Base-by-base conservation (phyloP, 2,113 vertebrate species). In the Marcusenius ussheri region DNA sequence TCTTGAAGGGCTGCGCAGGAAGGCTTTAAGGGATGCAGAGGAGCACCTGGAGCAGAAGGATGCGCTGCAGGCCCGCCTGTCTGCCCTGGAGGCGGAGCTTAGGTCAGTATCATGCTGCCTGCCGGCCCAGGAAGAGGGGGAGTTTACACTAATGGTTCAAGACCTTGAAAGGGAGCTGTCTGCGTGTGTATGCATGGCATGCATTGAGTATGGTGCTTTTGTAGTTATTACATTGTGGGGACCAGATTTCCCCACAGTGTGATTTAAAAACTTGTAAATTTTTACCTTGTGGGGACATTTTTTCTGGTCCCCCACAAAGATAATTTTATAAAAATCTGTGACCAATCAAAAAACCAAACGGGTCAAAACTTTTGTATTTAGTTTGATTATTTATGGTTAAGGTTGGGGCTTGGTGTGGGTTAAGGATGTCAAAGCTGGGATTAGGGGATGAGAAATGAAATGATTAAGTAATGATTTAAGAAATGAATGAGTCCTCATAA, bases 41-140 rank as follows among this genome's bases (percentile, higher is more conserved):
- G 98, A 99, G 91, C 97, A 98, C 92, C 97, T 97, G 17, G 98
- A 99, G 92, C 93, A 96, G 35, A 97, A 97, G 1, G 98, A 98
- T 77, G 96, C 96, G 15, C 96, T 98, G 83, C 97, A 97, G 90
- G 94, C 95, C 89, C 97, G 97, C 88, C 90, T 98, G 91, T 95
- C 95, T 17, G 24, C 96, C 0, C 91, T 98, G 93, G 98, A 99
- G 91, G 96, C 95, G 4, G 98, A 99, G 51, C 91, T 95, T 0
- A 96, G 95, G 96, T 96, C 91, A 9, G 94, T 62, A 27, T 91
- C 49, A 87, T 31, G 35, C 9, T 15, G 24, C 62, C 13, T n/a
- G 47, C 70, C 21, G 17, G 19, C 86, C 11, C 46, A 77, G 7
- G 5, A 13, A 80, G 17, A 31, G 27, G 2, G 5, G 5, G 2